These are phyloP conservation scores for Picathartes gymnocephalus DNA, from an alignment of 2,113 vertebrate genomes.

Conservation along the genomic window DNA sequence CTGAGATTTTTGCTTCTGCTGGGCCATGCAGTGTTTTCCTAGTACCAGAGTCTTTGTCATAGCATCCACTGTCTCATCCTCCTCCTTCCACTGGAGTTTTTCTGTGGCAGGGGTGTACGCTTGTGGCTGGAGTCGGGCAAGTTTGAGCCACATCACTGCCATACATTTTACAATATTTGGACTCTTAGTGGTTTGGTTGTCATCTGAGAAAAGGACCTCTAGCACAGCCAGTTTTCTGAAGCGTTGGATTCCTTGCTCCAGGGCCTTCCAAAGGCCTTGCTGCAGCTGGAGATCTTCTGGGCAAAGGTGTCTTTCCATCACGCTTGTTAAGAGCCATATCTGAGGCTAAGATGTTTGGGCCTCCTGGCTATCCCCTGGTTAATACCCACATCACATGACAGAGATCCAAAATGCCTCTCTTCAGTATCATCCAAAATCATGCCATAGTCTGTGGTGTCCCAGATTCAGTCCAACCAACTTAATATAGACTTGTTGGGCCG, in stretches of 20 bases:
- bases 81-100: not conserved
- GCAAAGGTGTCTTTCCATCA: not conserved
- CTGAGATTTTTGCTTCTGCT: not conserved
- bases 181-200: not conserved
- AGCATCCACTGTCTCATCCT: accelerated
- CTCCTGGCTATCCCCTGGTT: not conserved
- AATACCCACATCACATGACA: not conserved
- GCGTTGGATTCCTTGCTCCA: not conserved
- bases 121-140: not conserved
- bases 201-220: not conserved
- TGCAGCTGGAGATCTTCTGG: not conserved
- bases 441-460: not conserved
- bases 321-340: not conserved
- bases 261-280: not conserved
- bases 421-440: not conserved
- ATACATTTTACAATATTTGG: not conserved
- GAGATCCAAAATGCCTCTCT: not conserved
- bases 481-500: accelerated
- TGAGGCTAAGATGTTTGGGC: not conserved
- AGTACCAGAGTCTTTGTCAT: not conserved
- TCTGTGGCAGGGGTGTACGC: not conserved
- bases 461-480: not conserved
- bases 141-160: not conserved
- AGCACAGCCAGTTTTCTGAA: not conserved
- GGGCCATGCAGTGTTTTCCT: not conserved